A percentile compares a stretch with the other conserved stretches of the same genome.
phyloP scores from a whole-genome alignment of 2,113 vertebrate species.

The Pyrgilauda ruficollis region DNA sequence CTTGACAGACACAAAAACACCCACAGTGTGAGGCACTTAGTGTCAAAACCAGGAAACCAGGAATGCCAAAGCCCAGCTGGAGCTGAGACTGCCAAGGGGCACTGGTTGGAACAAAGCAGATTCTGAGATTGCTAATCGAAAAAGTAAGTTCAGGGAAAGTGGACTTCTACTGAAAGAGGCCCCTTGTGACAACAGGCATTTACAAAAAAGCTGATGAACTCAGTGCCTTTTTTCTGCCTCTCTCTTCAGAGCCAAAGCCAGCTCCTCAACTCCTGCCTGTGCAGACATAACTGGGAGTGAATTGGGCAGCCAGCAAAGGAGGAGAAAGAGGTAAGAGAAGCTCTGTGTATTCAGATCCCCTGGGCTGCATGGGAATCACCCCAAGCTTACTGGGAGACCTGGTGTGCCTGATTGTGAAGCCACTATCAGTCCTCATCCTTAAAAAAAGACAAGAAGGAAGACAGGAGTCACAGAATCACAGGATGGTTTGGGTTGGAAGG shows the following conservation, averaged over 20 bases:
- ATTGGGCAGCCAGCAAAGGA: not conserved
- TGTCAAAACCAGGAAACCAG: not conserved
- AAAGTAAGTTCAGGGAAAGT: not conserved
- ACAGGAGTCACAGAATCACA: not conserved
- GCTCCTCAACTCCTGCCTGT: not conserved
- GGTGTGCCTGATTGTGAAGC: not conserved
- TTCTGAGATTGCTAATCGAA: not conserved
- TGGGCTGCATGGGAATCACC: not conserved
- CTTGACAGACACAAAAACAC: not conserved
- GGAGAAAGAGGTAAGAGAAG: not conserved
- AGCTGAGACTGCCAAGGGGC: not conserved
- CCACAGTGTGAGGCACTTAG: not conserved
- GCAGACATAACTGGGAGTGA: rapidly evolving
- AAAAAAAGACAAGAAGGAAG: not conserved
- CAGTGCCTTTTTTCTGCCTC: not conserved
- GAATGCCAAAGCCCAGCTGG: not conserved
- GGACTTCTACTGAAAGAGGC: not conserved
- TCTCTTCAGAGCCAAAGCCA: not conserved
- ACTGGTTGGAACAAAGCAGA: not conserved
- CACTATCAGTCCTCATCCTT: not conserved
- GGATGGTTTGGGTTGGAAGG: not conserved
- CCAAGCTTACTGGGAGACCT: not conserved
- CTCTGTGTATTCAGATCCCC: not conserved
- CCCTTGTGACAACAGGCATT: not conserved
- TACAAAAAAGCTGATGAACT: not conserved